phyloP scores from a whole-genome alignment of 2,113 vertebrate genomes.

The Perccottus glenii region DNA sequence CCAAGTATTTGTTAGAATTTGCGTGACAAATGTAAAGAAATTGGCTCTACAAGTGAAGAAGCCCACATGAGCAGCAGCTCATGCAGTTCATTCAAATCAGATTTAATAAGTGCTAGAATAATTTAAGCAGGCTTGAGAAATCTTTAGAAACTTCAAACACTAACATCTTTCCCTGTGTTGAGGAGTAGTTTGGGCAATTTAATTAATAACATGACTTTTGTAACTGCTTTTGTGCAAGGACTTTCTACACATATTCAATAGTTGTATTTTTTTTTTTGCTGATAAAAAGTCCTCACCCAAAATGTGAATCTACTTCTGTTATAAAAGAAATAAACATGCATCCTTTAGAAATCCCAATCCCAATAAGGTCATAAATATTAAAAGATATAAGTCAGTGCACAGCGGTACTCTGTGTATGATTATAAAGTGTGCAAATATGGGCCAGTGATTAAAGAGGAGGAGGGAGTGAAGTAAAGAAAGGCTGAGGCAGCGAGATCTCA shows the following conservation, averaged over 20 bases:
- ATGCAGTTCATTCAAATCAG: constrained; percentile 2
- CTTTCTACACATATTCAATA: too few relatives aligned
- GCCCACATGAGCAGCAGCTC: constrained; percentile 12
- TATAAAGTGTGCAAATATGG: neutral
- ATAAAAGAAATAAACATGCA: too few relatives aligned
- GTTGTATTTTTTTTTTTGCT: too few relatives aligned
- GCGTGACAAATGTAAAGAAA: constrained; percentile 21
- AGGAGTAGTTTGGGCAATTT: too few relatives aligned
- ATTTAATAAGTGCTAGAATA: neutral
- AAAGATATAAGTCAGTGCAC: neutral
- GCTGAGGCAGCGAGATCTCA: neutral
- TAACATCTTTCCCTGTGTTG: neutral
- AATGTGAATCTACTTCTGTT: too few relatives aligned
- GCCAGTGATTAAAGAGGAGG: constrained; percentile 2
- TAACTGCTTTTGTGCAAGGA: too few relatives aligned
- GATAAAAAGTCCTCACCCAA: too few relatives aligned
- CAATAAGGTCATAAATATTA: too few relatives aligned
- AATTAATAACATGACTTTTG: too few relatives aligned
- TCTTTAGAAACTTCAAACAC: neutral
- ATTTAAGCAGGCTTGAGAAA: too few relatives aligned
- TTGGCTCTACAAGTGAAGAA: constrained; percentile 4
- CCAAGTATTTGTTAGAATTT: constrained; percentile 16
- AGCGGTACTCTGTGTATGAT: neutral
- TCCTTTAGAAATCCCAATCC: too few relatives aligned
- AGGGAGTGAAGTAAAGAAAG: neutral